Base-by-base conservation (phyloP, 2,888 invertebrate genomes). In the Dicranocentrus wangi region DNA sequence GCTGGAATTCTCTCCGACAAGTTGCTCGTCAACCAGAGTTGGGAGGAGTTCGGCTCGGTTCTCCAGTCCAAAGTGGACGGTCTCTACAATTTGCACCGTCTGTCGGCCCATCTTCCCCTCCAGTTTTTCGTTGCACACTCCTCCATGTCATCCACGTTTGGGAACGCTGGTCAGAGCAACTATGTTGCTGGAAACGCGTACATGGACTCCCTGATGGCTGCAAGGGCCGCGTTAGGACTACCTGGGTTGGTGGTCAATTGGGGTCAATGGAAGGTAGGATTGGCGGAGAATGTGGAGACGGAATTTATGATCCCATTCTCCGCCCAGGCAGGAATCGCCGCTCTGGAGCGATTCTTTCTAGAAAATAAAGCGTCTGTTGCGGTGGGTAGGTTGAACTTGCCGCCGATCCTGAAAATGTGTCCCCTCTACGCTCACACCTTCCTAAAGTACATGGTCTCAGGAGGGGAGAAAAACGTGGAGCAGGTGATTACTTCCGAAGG, bases 51-150 rank as follows among this genome's bases (percentile, higher is more conserved):
- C 25, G 25, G 71, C n/a, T 21, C n/a, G 10, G 78, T 78, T 13
- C 42, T 71, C 1, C 23, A 25, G 19, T 51, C 71, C 1, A 78
- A 78, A 47, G 42, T 71, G 1, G 19, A 21, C 1, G 78, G 78
- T 3, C 17, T 43, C n/a, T 71, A 43, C 17, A 78, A 78, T 47
- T 23, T 78, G 1, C 78, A 78, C 21, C 1, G 5, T 1, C 17
- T 65, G 1, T 65, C 78, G 0, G 13, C 32, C 2, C 17, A 75
- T 5, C 19, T 19, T 68, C 28, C 68, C 0, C 53, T 82, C 25
- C 77, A 82, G 55, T 69, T 68, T 47, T 82, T 82, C 53, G 61
- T 77, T 1, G 3, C 78, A 2, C 78, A 68, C 25, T 82, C 82
- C 1, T 78, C 78, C 1, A 65, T 63, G 15, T 53, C 71, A 0